Conservation (phyloP, 2,797 vertebrate genomes). For the Carcharodon carcharias region DNA sequence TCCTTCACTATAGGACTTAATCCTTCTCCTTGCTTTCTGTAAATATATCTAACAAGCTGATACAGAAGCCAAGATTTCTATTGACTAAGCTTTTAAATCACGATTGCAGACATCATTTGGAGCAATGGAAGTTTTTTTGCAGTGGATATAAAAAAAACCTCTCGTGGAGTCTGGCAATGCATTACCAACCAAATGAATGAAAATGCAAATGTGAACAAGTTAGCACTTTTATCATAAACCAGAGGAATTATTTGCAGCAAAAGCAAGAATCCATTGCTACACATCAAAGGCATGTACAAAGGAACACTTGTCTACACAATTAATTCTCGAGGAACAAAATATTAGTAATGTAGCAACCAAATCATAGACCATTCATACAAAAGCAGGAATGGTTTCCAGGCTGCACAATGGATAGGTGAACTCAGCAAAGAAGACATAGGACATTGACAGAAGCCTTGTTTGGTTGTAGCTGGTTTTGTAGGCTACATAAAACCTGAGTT, state of each 20-base stretch:
- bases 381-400: neutral
- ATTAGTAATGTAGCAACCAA: neutral
- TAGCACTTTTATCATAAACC: neutral
- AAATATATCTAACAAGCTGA: neutral
- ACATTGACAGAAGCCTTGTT: neutral
- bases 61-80: neutral
- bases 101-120: no score
- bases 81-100: neutral
- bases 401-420: neutral
- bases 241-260: neutral
- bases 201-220: neutral
- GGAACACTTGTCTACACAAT: neutral
- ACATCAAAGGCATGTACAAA: neutral
- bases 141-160: no score
- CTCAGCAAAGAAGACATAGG: neutral
- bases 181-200: neutral
- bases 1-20: neutral
- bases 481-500: neutral
- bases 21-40: neutral
- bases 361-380: neutral
- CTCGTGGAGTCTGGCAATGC: neutral
- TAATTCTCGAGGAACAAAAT: neutral
- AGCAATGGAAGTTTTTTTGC: no score
- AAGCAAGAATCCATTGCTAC: neutral
- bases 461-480: neutral